Conservation (phyloP, 2,797 vertebrate genomes). For the Sebastes miniatus region DNA sequence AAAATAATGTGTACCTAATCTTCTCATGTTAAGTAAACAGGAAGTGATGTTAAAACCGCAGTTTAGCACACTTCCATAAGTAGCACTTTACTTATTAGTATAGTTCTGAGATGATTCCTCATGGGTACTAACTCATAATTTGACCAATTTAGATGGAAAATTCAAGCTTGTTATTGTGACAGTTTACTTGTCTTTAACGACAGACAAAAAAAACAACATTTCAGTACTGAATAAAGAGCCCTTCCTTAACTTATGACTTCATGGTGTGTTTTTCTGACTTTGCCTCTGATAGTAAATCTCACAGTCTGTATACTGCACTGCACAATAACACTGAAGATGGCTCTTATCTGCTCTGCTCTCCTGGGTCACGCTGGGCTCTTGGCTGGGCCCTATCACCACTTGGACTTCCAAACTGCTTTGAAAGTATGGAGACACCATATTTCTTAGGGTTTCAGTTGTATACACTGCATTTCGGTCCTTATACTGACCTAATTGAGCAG, state of each 20-base stretch:
- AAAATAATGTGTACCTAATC: background rate
- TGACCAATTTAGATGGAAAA: background rate
- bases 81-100: background rate
- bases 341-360: background rate
- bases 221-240: background rate
- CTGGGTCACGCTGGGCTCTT: background rate
- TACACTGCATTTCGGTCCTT: rapidly evolving
- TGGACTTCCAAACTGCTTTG: background rate
- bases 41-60: background rate
- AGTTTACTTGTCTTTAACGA: background rate
- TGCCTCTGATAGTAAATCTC: background rate
- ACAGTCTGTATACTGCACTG: background rate
- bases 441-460: background rate
- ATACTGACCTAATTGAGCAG: background rate
- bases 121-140: background rate
- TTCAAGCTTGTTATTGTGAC: rapidly evolving
- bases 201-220: background rate
- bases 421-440: background rate
- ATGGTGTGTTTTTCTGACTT: background rate
- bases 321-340: background rate
- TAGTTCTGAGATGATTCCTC: background rate
- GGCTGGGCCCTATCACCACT: background rate
- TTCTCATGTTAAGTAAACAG: background rate
- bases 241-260: background rate
- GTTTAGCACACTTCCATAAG: background rate